phyloP scores from a whole-genome alignment of 1,140 invertebrate species.

The Propsilocerus akamusi region DNA sequence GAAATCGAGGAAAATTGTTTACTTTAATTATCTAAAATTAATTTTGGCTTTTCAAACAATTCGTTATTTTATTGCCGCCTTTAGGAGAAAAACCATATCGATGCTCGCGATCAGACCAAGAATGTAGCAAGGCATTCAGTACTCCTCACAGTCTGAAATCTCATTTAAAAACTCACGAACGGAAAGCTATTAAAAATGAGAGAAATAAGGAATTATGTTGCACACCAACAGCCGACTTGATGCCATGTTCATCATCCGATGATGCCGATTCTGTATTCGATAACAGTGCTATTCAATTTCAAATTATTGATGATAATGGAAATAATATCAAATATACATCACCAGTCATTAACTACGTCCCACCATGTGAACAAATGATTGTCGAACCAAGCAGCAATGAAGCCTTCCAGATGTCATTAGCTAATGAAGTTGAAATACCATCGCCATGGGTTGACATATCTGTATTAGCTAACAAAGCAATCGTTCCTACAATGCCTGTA shows the following conservation, averaged over 20 bases:
- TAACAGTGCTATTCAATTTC: not conserved
- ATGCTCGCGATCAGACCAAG: slow-evolving; percentile 45
- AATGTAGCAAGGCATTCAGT: slow-evolving; percentile 59
- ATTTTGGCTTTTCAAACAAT: no score
- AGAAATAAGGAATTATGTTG: slow-evolving; percentile 8
- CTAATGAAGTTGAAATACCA: slow-evolving; percentile 51
- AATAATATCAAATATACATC: not conserved
- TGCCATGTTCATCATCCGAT: not conserved
- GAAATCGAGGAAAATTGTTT: not conserved
- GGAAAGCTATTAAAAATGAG: slow-evolving; percentile 7
- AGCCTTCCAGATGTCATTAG: slow-evolving; percentile 46
- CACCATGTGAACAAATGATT: not conserved
- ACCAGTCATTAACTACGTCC: not conserved
- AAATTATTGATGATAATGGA: slow-evolving; percentile 15
- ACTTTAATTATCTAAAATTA: no score
- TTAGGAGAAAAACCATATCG: slow-evolving; percentile 61
- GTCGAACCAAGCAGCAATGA: slow-evolving; percentile 15
- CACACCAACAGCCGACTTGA: slow-evolving; percentile 1
- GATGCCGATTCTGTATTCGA: slow-evolving; percentile 7
- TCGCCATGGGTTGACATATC: slow-evolving; percentile 51
- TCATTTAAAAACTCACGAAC: slow-evolving; percentile 46
- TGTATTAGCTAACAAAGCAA: slow-evolving; percentile 29
- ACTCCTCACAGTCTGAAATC: slow-evolving; percentile 65
- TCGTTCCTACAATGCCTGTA: slow-evolving; percentile 15
- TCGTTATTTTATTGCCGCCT: slow-evolving; percentile 24